Base-by-base conservation (phyloP, 1,140 invertebrate genomes). In the Drosophila subobscura region DNA sequence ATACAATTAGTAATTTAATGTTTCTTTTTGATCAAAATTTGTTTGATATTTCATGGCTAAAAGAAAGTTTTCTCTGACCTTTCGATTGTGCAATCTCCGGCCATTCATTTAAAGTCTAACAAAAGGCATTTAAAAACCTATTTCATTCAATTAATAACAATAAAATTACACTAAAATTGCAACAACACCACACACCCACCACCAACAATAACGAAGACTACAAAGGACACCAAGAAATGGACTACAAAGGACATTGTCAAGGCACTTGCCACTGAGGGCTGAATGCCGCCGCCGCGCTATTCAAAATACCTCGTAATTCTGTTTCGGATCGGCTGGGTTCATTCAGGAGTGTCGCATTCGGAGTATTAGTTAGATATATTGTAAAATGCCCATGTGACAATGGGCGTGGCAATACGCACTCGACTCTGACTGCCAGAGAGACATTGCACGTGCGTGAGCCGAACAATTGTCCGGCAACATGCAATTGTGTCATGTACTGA, bases 101-200 rank as follows among this genome's bases (percentile, higher is more conserved):
- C 63, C 65, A 70, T 70, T 70, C 66, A 56, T 41, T 42, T 12
- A 0, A 4, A 2, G n/a, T 4, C 16, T 52, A 46, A 72, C 72
- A 80, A 80, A 66, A 45, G 55, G 10, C 66, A 77, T 57, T 86
- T 78, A 78, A 72, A 86, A 86, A 72, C 53, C 74, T 63, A 88
- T 81, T 81, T 70, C 52, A 75, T 68, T 72, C 81, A 86, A 86
- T 86, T 86, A 86, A 88, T 68, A 77, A 81, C 81, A 86, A 86
- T 86, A 66, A 86, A 86, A 85, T 85, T 63, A 81, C 73, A 64
- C 70, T 81, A 86, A 86, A 83, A 86, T 79, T 88, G 83, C 83
- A 83, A 86, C 83, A 88, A 81, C 71, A 74, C 51, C 55, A 65
- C 68, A 73, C 73, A 73, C 83, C 78, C 54, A 73, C 83, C 74